Evolutionary conservation across 2,888 invertebrate species (phyloP).

Genomic region (Nomada flava): DNA sequence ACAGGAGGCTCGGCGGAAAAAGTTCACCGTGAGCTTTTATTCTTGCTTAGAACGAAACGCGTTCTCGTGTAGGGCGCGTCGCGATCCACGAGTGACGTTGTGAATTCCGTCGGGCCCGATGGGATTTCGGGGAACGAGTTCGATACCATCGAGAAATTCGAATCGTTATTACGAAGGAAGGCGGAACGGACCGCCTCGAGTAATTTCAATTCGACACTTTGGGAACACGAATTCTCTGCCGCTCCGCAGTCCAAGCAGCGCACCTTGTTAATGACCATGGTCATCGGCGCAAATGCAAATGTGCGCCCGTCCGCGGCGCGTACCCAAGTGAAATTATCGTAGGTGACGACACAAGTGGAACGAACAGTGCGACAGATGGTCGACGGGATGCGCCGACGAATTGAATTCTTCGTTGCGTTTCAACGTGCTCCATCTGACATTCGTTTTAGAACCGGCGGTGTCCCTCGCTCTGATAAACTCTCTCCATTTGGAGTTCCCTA

Average conservation of each 20-base stretch:
- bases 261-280: conserved; percentile 54
- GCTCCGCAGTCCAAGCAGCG: conserved; percentile 18
- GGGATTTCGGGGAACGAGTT: conserved; percentile 19
- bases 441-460: not conserved
- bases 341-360: conserved; percentile 61
- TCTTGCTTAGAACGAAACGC: not conserved
- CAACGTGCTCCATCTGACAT: conserved; percentile 48
- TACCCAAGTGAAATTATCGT: conserved; percentile 73
- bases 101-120: conserved; percentile 2
- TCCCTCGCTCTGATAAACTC: not conserved
- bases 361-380: conserved; percentile 64
- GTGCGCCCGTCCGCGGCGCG: conserved; percentile 46
- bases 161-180: conserved; percentile 35
- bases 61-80: not conserved
- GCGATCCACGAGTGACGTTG: not conserved
- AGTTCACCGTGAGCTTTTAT: conserved; percentile 1
- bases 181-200: conserved; percentile 26
- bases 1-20: not conserved
- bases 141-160: conserved; percentile 16
- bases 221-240: conserved; percentile 53
- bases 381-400: conserved; percentile 38
- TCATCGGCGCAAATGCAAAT: conserved; percentile 71
- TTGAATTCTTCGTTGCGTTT: conserved; percentile 28
- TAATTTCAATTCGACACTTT: conserved; percentile 62
- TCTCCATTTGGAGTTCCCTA: not conserved